Evolutionary conservation across 2,113 vertebrate species (phyloP).

Genomic region (Halcyon senegalensis): DNA sequence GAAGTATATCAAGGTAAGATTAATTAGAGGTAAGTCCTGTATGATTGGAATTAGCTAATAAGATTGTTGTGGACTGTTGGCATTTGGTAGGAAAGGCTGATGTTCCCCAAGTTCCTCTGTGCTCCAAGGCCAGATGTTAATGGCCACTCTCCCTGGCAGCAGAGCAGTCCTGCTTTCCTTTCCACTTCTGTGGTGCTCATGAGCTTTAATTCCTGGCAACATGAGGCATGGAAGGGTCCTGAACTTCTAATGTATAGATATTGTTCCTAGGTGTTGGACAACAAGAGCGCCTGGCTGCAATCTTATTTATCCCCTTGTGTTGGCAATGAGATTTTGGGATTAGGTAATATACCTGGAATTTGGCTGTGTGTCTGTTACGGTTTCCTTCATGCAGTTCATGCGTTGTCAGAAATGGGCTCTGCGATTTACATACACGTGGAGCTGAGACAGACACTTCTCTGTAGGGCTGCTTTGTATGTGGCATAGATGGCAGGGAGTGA

Average conservation of each 20-base stretch:
- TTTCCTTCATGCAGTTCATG: not conserved
- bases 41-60: not conserved
- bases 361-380: not conserved
- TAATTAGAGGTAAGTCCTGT: not conserved
- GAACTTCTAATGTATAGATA: not conserved
- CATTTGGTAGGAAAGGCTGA: not conserved
- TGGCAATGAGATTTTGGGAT: not conserved
- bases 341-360: not conserved
- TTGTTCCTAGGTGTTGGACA: not conserved
- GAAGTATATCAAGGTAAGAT: not conserved
- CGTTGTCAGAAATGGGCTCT: not conserved
- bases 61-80: not conserved
- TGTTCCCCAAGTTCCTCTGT: not conserved
- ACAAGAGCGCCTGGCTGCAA: not conserved
- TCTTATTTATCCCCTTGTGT: not conserved
- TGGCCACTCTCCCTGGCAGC: not conserved
- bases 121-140: not conserved
- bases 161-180: not conserved
- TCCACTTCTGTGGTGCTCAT: not conserved
- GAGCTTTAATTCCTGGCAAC: not conserved
- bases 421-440: rapidly evolving
- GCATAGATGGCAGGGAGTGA: rapidly evolving
- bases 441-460: not conserved
- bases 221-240: not conserved
- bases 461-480: rapidly evolving